phyloP scores from a whole-genome alignment of 1,140 invertebrate species.

The Scaptomyza hsui region DNA sequence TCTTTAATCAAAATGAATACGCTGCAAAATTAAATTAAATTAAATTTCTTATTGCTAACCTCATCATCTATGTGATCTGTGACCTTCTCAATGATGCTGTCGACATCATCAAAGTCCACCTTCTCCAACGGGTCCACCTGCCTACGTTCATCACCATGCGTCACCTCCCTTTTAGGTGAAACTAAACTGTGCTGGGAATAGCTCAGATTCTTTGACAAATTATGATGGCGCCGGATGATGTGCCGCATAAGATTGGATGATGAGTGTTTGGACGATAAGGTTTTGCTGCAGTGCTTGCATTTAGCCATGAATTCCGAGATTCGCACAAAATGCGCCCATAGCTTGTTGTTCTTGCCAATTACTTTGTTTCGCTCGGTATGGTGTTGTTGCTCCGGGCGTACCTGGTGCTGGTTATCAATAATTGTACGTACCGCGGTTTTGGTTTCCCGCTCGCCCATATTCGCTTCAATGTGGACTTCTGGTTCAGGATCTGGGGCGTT shows the following conservation, averaged over 20 bases:
- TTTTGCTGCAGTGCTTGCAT: slow-evolving; percentile 73
- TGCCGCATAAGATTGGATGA: slow-evolving; percentile 74
- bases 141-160: slow-evolving; percentile 31
- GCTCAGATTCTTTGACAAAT: slow-evolving; percentile 61
- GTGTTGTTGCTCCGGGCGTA: slow-evolving; percentile 40
- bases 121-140: slow-evolving; percentile 66
- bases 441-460: slow-evolving; percentile 59
- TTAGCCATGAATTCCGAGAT: slow-evolving; percentile 73
- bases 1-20: slow-evolving; percentile 32
- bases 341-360: slow-evolving; percentile 70
- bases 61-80: slow-evolving; percentile 67
- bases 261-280: slow-evolving; percentile 70
- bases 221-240: slow-evolving; percentile 66
- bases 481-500: slow-evolving; percentile 56
- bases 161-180: slow-evolving; percentile 55
- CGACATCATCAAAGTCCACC: slow-evolving; percentile 72
- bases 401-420: slow-evolving; percentile 44
- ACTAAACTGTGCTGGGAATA: slow-evolving; percentile 65
- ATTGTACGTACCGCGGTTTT: slow-evolving; percentile 66
- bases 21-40: background rate
- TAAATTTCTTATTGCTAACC: slow-evolving; percentile 31
- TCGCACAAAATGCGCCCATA: slow-evolving; percentile 73
- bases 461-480: slow-evolving; percentile 47
- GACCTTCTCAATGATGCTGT: slow-evolving; percentile 74
- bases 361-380: slow-evolving; percentile 66